These are phyloP conservation scores for Scotopteryx bipunctaria DNA, from an alignment of 2,888 invertebrate genomes.

Conservation along the genomic window DNA sequence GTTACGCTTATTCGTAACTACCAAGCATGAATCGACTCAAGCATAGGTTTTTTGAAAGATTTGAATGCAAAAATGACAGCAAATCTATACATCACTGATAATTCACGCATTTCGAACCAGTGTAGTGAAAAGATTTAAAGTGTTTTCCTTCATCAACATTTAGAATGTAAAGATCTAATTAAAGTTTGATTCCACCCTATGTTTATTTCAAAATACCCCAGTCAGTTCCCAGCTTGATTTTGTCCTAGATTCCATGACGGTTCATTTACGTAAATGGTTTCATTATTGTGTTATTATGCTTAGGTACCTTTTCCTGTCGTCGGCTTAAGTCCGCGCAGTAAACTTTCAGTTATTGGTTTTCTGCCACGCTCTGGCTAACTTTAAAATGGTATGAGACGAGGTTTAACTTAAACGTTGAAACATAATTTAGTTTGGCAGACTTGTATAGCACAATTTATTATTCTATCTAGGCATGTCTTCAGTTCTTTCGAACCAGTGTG, in stretches of 20 bases:
- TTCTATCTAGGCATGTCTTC: not conserved
- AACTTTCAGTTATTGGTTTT: conserved; percentile 3
- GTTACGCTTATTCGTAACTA: too few species aligned
- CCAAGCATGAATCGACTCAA: too few species aligned
- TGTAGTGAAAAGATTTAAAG: too few species aligned
- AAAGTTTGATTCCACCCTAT: too few species aligned
- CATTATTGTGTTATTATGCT: conserved; percentile 33
- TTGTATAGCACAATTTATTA: too few species aligned
- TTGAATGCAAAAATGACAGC: too few species aligned
- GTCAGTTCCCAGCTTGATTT: conserved; percentile 26
- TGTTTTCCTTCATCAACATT: too few species aligned
- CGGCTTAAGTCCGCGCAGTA: not conserved
- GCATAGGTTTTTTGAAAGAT: too few species aligned
- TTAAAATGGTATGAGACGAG: conserved; percentile 3
- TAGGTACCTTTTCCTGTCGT: conserved; percentile 24
- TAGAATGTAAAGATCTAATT: too few species aligned
- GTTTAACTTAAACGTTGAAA: not conserved
- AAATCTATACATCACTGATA: too few species aligned
- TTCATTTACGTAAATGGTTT: conserved; percentile 40
- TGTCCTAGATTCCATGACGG: conserved; percentile 33
- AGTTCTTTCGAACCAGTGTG: too few species aligned
- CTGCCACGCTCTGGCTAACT: not conserved
- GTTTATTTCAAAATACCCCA: conserved; percentile 1
- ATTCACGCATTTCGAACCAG: too few species aligned
- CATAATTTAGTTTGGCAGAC: not conserved